These are phyloP conservation scores for Rhamphomyia laevipes DNA, from an alignment of 2,888 invertebrate genomes.

Conservation along the genomic window DNA sequence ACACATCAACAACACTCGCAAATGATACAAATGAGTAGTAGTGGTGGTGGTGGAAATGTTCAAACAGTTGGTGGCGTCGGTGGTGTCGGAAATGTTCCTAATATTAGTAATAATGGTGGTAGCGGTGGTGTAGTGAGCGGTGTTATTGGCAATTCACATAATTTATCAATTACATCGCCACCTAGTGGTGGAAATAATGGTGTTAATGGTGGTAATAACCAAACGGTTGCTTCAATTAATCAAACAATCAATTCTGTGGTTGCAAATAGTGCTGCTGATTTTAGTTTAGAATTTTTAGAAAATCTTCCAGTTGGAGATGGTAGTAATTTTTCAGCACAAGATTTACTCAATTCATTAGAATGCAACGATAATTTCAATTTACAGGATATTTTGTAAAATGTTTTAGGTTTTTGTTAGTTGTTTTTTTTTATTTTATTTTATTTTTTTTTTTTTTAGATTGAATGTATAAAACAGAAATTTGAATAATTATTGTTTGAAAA, in stretches of 20 bases:
- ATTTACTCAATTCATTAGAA: slow-evolving; percentile 72
- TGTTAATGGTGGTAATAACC: too few species aligned
- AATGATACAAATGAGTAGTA: slow-evolving; percentile 29
- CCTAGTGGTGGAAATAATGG: neutral
- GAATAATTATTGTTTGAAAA: slow-evolving; percentile 6
- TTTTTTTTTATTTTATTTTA: too few species aligned
- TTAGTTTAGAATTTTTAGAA: slow-evolving; percentile 77
- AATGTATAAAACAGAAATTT: neutral
- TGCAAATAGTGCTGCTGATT: slow-evolving; percentile 44
- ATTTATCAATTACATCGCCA: slow-evolving; percentile 11
- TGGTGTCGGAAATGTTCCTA: slow-evolving; percentile 10
- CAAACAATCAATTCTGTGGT: slow-evolving; percentile 37
- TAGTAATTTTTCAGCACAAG: slow-evolving; percentile 66
- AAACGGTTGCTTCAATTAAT: slow-evolving; percentile 30
- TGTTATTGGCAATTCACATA: neutral
- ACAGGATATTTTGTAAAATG: slow-evolving; percentile 47
- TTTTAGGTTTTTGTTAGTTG: neutral
- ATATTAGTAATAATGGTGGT: slow-evolving; percentile 10
- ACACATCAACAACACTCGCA: slow-evolving; percentile 33
- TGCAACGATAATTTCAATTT: slow-evolving; percentile 55
- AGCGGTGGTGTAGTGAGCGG: slow-evolving; percentile 8
- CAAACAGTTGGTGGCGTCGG: slow-evolving; percentile 5
- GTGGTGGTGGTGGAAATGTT: neutral
- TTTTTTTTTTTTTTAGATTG: neutral
- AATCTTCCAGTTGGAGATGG: slow-evolving; percentile 66